Percentiles rank a stretch among this genome's conserved stretches.
These are phyloP conservation scores for Genyomyrus donnyi DNA, from an alignment of 2,113 vertebrate genomes.

Conservation along the genomic window DNA sequence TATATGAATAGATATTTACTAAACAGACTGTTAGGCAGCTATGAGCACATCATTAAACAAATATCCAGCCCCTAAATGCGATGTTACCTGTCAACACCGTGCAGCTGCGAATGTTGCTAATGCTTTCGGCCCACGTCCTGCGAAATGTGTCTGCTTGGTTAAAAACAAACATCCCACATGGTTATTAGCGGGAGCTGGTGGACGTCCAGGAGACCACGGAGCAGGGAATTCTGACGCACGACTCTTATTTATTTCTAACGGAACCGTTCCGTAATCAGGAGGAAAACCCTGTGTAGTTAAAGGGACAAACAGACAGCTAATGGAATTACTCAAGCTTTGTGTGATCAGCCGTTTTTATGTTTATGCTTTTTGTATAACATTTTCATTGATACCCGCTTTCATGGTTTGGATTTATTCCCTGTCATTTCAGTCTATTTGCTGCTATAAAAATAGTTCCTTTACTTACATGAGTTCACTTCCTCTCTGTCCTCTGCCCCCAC, in stretches of 20 bases:
- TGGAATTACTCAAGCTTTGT: neutral
- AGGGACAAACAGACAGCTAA: neutral
- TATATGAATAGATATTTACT: neutral
- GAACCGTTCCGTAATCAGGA: neutral
- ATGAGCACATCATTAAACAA: neutral
- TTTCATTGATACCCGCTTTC: neutral
- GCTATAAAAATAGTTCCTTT: neutral
- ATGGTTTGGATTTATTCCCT: neutral
- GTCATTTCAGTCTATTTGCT: neutral
- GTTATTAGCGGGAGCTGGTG: slow-evolving; percentile 23
- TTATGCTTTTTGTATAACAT: neutral
- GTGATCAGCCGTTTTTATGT: neutral
- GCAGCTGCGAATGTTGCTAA: neutral
- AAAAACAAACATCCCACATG: slow-evolving; percentile 15
- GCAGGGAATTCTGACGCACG: neutral
- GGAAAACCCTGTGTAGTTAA: neutral
- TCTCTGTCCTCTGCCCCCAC: neutral
- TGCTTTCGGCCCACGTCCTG: slow-evolving; percentile 19
- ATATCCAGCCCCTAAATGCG: neutral
- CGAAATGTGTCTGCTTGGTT: slow-evolving; percentile 23
- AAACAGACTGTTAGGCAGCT: neutral
- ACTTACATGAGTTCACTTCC: neutral
- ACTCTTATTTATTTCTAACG: neutral
- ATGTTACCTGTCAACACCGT: slow-evolving; percentile 7
- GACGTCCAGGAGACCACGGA: neutral